Base-by-base conservation (phyloP, 2,888 invertebrate species). In the Cerastis leucographa region DNA sequence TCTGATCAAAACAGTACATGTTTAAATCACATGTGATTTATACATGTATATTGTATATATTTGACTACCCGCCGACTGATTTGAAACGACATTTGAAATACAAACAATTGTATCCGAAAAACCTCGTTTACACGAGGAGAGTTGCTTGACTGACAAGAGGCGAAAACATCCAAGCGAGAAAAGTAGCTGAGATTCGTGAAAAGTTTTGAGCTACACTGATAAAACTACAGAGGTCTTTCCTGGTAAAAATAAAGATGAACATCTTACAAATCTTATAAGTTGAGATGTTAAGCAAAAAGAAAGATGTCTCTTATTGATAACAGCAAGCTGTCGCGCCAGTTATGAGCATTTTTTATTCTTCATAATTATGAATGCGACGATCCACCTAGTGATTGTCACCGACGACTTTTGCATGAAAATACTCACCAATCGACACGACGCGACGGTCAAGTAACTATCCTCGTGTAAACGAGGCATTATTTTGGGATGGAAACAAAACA, bases 31-130 rank as follows among this genome's bases (percentile, higher is more conserved):
- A 42, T 42, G n/a, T 44, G 64, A 64, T 64, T 64, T 64, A 64
- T 25, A 17, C 42, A 7, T 40, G 49, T 54, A 44, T 72, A 61
- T 59, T 66, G 65, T 74, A 64, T 80, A 46, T 80, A 46, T 76
- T 79, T 54, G 44, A 71, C 67, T 62, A 49, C 29, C 61, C 71
- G 40, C 73, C 8, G 73, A 73, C 85, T 80, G 85, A 80, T 84
- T 84, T 66, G 54, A 66, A 72, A n/a, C 17, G 73, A 56, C 66
- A 73, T 70, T n/a, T 12, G 56, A 54, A 66, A 80, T 66, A 54
- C 59, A 64, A 69, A 85, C 56, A 67, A 46, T 67, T 61, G 46
- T 49, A 44, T n/a, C 7, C 29, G 69, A 56, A 19, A 71, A 71
- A n/a, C 19, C 7, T 40, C 56, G 71, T 80, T 80, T 49, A 49